phyloP scores from a whole-genome alignment of 2,888 invertebrate genomes.

The Sphecodes monilicornis region DNA sequence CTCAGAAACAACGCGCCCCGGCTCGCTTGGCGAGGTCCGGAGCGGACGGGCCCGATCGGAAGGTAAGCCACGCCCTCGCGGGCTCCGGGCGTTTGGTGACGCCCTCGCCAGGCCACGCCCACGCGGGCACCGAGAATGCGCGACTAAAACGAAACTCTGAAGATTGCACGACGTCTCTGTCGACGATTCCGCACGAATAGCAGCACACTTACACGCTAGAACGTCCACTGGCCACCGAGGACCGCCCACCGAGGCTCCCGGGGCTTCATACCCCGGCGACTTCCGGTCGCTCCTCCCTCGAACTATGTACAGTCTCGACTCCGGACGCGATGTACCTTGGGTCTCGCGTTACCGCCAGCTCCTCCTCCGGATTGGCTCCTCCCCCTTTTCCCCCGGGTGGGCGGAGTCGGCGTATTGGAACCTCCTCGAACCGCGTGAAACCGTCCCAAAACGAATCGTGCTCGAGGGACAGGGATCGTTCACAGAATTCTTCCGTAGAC shows the following conservation, averaged over 20 bases:
- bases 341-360: not conserved
- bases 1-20: slow-evolving; percentile 1
- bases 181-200: slow-evolving; percentile 43
- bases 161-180: slow-evolving; percentile 65
- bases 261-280: slow-evolving; percentile 52
- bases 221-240: slow-evolving; percentile 35
- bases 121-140: slow-evolving; percentile 20
- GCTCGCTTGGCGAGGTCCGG: slow-evolving; percentile 10
- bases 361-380: not conserved
- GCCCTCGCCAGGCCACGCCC: not conserved
- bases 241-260: slow-evolving; percentile 20
- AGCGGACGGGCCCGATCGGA: slow-evolving; percentile 28
- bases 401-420: not conserved
- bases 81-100: not conserved
- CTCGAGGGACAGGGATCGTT: slow-evolving; percentile 1
- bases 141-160: slow-evolving; percentile 44
- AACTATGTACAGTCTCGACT: not conserved
- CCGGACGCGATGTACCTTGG: not conserved
- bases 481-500: slow-evolving; percentile 46
- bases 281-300: slow-evolving; percentile 2
- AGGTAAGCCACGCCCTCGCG: not conserved
- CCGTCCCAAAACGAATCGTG: not conserved
- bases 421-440: not conserved
- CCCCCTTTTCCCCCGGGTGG: not conserved
- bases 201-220: slow-evolving; percentile 40